A percentile compares a stretch with the other conserved stretches of the same genome.
Evolutionary conservation across 2,888 invertebrate species (phyloP).

Genomic region (Trichacis sp.): DNA sequence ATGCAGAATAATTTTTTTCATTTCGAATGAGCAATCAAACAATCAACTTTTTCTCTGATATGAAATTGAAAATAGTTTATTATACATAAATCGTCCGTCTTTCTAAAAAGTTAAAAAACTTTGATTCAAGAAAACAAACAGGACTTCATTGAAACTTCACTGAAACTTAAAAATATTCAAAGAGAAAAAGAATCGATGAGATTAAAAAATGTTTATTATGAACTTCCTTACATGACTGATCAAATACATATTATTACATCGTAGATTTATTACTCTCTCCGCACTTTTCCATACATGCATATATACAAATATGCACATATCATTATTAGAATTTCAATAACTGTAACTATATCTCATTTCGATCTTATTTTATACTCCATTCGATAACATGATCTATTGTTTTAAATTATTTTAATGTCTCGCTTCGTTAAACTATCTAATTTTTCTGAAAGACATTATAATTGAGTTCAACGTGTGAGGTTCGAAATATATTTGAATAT

Average conservation of each 20-base stretch:
- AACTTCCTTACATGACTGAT: constrained; percentile 34
- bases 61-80: too few relatives aligned
- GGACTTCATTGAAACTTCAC: too few relatives aligned
- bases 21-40: too few relatives aligned
- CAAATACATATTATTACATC: constrained; percentile 35
- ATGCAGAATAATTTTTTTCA: too few relatives aligned
- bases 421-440: constrained; percentile 24
- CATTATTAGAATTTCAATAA: constrained; percentile 38
- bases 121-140: too few relatives aligned
- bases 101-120: too few relatives aligned
- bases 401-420: constrained; percentile 25
- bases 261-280: constrained; percentile 15
- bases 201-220: constrained; percentile 40
- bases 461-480: background rate
- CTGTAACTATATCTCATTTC: constrained; percentile 34
- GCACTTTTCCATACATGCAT: constrained; percentile 16
- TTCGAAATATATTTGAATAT: background rate
- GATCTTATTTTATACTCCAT: constrained; percentile 30
- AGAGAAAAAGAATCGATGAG: too few relatives aligned
- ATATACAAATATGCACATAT: constrained; percentile 19
- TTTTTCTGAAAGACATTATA: constrained; percentile 27
- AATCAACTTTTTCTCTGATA: too few relatives aligned
- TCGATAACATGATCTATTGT: constrained; percentile 30
- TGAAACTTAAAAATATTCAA: too few relatives aligned
- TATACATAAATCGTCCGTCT: too few relatives aligned